Evolutionary conservation across 2,888 invertebrate genomes (phyloP).

Genomic region (Drosophila meridiana): DNA sequence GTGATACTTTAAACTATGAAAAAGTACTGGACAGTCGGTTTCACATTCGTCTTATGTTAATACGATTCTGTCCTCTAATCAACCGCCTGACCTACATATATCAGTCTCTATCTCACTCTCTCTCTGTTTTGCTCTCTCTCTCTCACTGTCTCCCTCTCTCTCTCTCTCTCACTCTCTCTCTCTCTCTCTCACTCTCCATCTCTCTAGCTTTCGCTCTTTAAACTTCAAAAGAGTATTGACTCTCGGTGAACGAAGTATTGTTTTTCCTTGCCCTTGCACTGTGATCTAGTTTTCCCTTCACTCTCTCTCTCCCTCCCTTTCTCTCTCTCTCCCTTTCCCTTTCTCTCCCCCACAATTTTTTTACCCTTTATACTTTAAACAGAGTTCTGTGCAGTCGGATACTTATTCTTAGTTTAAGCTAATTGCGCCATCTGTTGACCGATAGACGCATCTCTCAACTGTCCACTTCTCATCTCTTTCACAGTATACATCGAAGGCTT

Average conservation of each 20-base stretch:
- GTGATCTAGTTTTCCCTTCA: too few relatives aligned
- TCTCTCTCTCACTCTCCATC: too few relatives aligned
- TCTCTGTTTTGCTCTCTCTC: too few relatives aligned
- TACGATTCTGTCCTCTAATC: not conserved
- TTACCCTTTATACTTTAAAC: not conserved
- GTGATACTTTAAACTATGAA: not conserved
- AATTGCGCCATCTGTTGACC: not conserved
- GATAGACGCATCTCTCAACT: not conserved
- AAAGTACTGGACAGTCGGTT: not conserved
- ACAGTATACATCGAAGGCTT: constrained; percentile 50
- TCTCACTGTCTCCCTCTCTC: too few relatives aligned
- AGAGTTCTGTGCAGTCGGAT: not conserved
- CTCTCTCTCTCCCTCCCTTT: too few relatives aligned
- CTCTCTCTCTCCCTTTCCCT: too few relatives aligned
- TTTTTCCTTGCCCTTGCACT: too few relatives aligned
- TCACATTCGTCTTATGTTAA: not conserved
- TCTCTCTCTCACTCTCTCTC: too few relatives aligned
- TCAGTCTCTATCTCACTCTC: not conserved
- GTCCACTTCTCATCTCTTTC: not conserved
- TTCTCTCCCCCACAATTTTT: too few relatives aligned
- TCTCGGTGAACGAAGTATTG: too few relatives aligned
- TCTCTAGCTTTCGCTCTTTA: not conserved
- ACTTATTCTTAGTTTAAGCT: too few relatives aligned
- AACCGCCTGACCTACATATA: not conserved
- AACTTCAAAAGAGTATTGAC: too few relatives aligned